A percentile compares a stretch with the other conserved stretches of the same genome.
These are phyloP conservation scores for Notolabrus celidotus DNA, from an alignment of 2,797 vertebrate species.

Conservation along the genomic window DNA sequence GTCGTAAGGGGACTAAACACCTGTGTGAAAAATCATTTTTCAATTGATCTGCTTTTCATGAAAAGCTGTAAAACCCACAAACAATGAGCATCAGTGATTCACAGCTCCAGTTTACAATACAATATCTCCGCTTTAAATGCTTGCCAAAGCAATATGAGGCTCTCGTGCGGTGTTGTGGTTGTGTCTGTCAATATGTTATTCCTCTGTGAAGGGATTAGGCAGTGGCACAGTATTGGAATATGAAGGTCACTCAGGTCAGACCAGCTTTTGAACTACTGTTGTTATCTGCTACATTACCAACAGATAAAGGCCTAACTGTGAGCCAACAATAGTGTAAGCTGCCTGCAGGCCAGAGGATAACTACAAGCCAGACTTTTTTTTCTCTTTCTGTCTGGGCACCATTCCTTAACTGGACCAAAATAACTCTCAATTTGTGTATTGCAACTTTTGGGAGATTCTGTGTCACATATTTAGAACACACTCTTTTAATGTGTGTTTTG, in stretches of 20 bases:
- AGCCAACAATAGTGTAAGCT: slow-evolving; percentile 43
- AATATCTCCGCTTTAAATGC: slow-evolving; percentile 19
- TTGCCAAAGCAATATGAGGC: slow-evolving; percentile 4
- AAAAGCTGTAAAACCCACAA: slow-evolving; percentile 5
- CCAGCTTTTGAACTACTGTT: slow-evolving; percentile 62
- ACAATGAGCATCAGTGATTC: neutral
- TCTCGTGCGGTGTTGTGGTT: slow-evolving; percentile 16
- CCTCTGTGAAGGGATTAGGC: slow-evolving; percentile 42
- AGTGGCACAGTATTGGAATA: slow-evolving; percentile 42
- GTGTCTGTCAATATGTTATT: slow-evolving; percentile 43
- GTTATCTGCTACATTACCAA: slow-evolving; percentile 64
- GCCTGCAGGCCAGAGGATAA: slow-evolving; percentile 34
- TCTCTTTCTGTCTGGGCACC: slow-evolving; percentile 49
- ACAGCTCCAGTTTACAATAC: neutral
- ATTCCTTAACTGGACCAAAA: slow-evolving; percentile 51
- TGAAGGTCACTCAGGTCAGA: slow-evolving; percentile 71
- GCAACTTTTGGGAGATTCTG: slow-evolving; percentile 41
- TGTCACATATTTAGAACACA: slow-evolving; percentile 22
- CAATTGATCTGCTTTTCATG: slow-evolving; percentile 1
- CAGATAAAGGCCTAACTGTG: slow-evolving; percentile 61
- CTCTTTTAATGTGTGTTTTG: slow-evolving; percentile 18
- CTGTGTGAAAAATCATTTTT: neutral
- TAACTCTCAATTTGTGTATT: slow-evolving; percentile 36
- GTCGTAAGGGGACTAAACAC: neutral
- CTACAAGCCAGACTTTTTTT: slow-evolving; percentile 23